Percentiles rank a stretch among this genome's conserved stretches.
These are phyloP conservation scores for Escarpia spicata DNA, from an alignment of 2,888 invertebrate genomes.

Conservation along the genomic window DNA sequence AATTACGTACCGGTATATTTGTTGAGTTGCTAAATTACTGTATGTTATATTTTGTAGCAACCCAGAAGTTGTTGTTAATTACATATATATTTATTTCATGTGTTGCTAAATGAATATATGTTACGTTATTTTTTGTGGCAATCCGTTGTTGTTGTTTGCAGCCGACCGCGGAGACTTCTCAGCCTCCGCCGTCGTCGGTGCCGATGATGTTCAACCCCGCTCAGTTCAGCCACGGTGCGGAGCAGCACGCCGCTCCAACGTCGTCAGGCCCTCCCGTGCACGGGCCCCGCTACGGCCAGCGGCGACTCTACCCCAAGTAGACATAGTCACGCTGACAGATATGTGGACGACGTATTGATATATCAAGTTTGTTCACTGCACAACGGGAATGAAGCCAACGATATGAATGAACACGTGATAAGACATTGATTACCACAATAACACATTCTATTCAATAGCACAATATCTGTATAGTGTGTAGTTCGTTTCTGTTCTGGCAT, in stretches of 20 bases:
- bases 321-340: neutral
- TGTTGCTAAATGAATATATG: no score
- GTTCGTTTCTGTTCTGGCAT: neutral
- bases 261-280: neutral
- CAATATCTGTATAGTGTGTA: neutral
- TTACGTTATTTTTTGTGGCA: no score
- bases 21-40: no score
- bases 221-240: constrained; percentile 23
- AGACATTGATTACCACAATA: neutral
- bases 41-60: no score
- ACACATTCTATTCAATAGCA: neutral
- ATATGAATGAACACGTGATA: neutral
- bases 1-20: no score
- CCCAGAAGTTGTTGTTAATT: neutral
- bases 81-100: no score
- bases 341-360: neutral
- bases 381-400: neutral
- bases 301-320: constrained; percentile 37
- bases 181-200: neutral
- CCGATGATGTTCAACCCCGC: constrained; percentile 37
- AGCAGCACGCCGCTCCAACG: constrained; percentile 19
- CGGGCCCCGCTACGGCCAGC: constrained; percentile 33
- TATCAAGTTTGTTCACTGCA: neutral
- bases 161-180: neutral
- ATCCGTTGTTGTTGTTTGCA: neutral